These are phyloP conservation scores for Drosophila jambulina DNA, from an alignment of 1,140 invertebrate species.

Conservation along the genomic window DNA sequence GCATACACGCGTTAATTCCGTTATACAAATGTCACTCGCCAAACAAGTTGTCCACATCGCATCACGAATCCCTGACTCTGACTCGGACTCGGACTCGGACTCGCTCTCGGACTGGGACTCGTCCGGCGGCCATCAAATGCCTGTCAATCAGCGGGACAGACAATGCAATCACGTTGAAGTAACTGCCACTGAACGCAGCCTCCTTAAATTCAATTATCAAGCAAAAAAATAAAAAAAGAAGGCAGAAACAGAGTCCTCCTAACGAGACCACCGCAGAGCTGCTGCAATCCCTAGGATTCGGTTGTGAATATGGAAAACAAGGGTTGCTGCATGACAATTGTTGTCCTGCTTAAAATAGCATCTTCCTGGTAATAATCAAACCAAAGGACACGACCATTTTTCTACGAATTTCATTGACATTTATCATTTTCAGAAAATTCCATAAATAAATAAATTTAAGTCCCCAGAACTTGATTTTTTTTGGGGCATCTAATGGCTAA, in stretches of 20 bases:
- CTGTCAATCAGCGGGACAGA: slow-evolving; percentile 42
- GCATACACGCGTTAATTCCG: slow-evolving; percentile 47
- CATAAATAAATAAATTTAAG: neutral
- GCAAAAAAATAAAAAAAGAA: neutral
- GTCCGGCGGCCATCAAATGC: slow-evolving; percentile 31
- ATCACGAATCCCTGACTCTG: slow-evolving; percentile 2
- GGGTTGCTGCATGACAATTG: neutral
- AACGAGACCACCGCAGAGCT: neutral
- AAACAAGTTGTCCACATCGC: slow-evolving; percentile 27
- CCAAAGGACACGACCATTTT: neutral
- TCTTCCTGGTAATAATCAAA: neutral
- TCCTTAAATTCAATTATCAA: slow-evolving; percentile 51
- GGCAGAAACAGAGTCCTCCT: neutral
- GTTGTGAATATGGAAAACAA: neutral
- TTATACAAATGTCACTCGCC: slow-evolving; percentile 55
- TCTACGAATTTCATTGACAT: neutral
- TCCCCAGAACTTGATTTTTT: neutral
- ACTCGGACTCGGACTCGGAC: neutral
- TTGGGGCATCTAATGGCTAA: too few species aligned
- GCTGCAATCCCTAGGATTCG: neutral
- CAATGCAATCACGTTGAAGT: slow-evolving; percentile 37
- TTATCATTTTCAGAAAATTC: neutral
- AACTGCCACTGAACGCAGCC: slow-evolving; percentile 35
- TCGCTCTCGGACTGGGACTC: neutral
- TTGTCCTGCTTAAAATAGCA: neutral